Evolutionary conservation across 2,797 vertebrate species (phyloP).

Genomic region (Zenarchopterus dispar): DNA sequence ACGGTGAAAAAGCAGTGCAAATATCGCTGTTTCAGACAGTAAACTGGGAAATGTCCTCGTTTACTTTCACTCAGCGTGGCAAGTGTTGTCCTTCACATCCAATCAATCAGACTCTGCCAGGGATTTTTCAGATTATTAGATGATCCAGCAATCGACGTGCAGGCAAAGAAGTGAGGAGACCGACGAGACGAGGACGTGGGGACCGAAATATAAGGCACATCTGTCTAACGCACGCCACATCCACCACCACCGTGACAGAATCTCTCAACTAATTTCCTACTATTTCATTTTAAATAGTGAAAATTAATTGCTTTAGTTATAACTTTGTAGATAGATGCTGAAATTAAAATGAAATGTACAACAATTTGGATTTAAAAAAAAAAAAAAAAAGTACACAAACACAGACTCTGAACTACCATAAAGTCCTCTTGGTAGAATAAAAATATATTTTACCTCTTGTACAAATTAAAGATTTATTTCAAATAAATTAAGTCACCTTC

Average conservation of each 20-base stretch:
- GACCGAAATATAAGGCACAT: conserved; percentile 79
- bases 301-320: conserved; percentile 20
- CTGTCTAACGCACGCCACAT: conserved; percentile 49
- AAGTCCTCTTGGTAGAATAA: conserved; percentile 80
- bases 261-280: conserved; percentile 31
- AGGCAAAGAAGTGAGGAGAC: conserved; percentile 38
- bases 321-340: conserved; percentile 41
- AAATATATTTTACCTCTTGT: conserved; percentile 83
- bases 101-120: conserved; percentile 31
- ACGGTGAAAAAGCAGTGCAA: conserved; percentile 65
- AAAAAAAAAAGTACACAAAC: conserved; percentile 59
- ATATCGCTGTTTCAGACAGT: conserved; percentile 43
- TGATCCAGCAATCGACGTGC: conserved; percentile 47
- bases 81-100: conserved; percentile 30
- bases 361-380: conserved; percentile 39
- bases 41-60: conserved; percentile 14
- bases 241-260: conserved; percentile 35
- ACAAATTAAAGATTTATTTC: conserved; percentile 87
- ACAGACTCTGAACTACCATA: conserved; percentile 69
- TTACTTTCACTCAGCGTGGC: conserved; percentile 33
- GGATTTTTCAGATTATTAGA: conserved; percentile 42
- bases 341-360: conserved; percentile 50
- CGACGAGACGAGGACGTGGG: conserved; percentile 32
- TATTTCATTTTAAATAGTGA: conserved; percentile 21
- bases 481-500: conserved; percentile 87